These are phyloP conservation scores for Halocaridina rubra DNA, from an alignment of 2,888 invertebrate species.

Conservation along the genomic window DNA sequence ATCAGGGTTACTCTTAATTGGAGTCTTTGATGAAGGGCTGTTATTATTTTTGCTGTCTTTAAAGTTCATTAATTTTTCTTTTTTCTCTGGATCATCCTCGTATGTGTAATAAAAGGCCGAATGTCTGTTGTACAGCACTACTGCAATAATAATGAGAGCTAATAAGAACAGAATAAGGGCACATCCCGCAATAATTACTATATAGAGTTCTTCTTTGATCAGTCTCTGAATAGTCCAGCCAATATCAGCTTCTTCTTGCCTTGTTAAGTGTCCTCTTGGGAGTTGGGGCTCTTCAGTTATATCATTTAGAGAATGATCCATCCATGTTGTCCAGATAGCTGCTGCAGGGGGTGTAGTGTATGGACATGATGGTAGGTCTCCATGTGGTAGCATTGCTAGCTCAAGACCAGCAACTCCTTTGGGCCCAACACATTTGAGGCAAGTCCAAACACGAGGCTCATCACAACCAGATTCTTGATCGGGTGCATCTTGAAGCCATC, in stretches of 20 bases:
- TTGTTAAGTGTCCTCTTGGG: slow-evolving; percentile 49
- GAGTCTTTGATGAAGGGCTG: slow-evolving; percentile 4
- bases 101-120: slow-evolving; percentile 83
- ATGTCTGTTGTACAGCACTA: slow-evolving; percentile 77
- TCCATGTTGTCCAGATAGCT: slow-evolving; percentile 41
- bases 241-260: slow-evolving; percentile 40
- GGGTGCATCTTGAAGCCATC: slow-evolving; percentile 65
- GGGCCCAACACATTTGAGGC: slow-evolving; percentile 61
- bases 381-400: slow-evolving; percentile 62
- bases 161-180: slow-evolving; percentile 71
- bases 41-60: slow-evolving; percentile 57
- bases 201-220: slow-evolving; percentile 36
- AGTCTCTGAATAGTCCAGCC: slow-evolving; percentile 41
- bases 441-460: slow-evolving; percentile 59
- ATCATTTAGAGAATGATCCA: slow-evolving; percentile 37
- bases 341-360: slow-evolving; percentile 44
- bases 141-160: slow-evolving; percentile 70
- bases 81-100: slow-evolving; percentile 75
- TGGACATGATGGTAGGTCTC: slow-evolving; percentile 60
- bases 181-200: slow-evolving; percentile 73
- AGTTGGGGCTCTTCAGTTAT: slow-evolving; percentile 49
- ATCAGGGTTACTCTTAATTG: not conserved
- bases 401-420: slow-evolving; percentile 54
- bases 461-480: slow-evolving; percentile 63
- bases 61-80: slow-evolving; percentile 50